phyloP scores from a whole-genome alignment of 1,140 invertebrate species.

The Helicoverpa zea region DNA sequence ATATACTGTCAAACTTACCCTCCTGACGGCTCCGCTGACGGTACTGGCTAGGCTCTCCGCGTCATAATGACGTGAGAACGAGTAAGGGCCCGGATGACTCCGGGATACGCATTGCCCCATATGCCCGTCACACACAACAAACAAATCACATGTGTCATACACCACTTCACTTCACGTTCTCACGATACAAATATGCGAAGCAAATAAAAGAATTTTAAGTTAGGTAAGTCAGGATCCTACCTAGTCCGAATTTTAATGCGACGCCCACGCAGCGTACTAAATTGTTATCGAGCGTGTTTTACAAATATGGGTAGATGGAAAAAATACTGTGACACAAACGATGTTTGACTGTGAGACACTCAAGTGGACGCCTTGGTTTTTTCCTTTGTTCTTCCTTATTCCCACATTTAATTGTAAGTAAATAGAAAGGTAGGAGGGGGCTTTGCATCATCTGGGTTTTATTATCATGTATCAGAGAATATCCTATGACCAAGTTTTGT shows the following conservation, averaged over 20 bases:
- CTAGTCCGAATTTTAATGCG: constrained; percentile 32
- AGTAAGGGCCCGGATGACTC: constrained; percentile 80
- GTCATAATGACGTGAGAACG: constrained; percentile 79
- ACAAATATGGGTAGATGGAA: constrained; percentile 28
- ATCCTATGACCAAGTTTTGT: too few relatives aligned
- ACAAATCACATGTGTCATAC: constrained; percentile 68
- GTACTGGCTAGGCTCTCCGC: constrained; percentile 78
- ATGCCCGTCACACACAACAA: constrained; percentile 69
- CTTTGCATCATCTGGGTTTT: too few relatives aligned
- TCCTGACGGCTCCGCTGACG: constrained; percentile 65
- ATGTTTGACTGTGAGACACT: background rate
- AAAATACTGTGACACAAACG: background rate
- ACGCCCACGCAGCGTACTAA: constrained; percentile 1
- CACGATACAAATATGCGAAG: constrained; percentile 26
- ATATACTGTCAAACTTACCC: constrained; percentile 60
- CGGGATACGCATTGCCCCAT: constrained; percentile 86
- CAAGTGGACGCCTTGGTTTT: background rate
- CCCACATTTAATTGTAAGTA: too few relatives aligned
- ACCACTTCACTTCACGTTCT: constrained; percentile 26
- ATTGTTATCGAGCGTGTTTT: constrained; percentile 18
- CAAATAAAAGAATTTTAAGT: background rate
- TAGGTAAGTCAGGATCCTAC: constrained; percentile 23
- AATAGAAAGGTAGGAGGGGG: too few relatives aligned
- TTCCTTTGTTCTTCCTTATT: background rate
- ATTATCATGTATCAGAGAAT: too few relatives aligned